Conservation (phyloP, 2,888 invertebrate species). For the Drosophila mimetica region DNA sequence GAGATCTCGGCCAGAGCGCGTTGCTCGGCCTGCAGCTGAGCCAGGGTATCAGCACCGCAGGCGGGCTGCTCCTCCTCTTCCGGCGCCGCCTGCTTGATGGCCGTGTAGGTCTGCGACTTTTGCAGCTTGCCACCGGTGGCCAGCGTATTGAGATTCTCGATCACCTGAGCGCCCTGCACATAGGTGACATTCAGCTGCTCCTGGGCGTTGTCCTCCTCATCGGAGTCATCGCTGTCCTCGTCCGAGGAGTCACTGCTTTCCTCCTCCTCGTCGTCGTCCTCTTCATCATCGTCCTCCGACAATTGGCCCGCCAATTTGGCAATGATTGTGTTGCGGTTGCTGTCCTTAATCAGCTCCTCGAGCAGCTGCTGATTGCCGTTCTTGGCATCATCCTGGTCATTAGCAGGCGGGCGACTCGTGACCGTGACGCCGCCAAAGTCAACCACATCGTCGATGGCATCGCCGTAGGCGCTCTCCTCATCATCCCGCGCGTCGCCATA, state of each 20-base stretch:
- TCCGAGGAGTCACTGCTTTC: conserved; percentile 71
- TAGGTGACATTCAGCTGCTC: conserved; percentile 73
- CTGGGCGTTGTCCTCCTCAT: conserved; percentile 70
- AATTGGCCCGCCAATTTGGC: conserved; percentile 69
- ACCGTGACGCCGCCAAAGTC: conserved; percentile 60
- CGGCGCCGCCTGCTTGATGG: conserved; percentile 60
- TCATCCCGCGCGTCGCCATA: conserved; percentile 68
- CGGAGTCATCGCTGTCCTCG: conserved; percentile 71
- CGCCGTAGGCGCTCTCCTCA: conserved; percentile 68
- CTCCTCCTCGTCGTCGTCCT: conserved; percentile 75
- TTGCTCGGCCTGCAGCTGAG: conserved; percentile 79
- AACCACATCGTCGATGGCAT: conserved; percentile 72
- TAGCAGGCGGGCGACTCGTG: conserved; percentile 24
- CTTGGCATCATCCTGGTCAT: conserved; percentile 63
- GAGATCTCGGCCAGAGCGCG: conserved; percentile 81
- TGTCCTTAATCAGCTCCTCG: conserved; percentile 77
- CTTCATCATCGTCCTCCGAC: conserved; percentile 58
- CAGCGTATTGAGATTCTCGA: conserved; percentile 83
- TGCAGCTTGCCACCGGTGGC: conserved; percentile 72
- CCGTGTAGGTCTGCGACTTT: conserved; percentile 80
- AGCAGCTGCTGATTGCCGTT: conserved; percentile 82
- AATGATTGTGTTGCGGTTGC: conserved; percentile 79
- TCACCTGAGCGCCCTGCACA: conserved; percentile 83
- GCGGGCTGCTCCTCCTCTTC: conserved; percentile 30
- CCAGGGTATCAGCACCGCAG: conserved; percentile 60